A percentile compares a stretch with the other conserved stretches of the same genome.
These are phyloP conservation scores for Chamaetylas fuelleborni DNA, from an alignment of 2,113 vertebrate species.

Conservation along the genomic window DNA sequence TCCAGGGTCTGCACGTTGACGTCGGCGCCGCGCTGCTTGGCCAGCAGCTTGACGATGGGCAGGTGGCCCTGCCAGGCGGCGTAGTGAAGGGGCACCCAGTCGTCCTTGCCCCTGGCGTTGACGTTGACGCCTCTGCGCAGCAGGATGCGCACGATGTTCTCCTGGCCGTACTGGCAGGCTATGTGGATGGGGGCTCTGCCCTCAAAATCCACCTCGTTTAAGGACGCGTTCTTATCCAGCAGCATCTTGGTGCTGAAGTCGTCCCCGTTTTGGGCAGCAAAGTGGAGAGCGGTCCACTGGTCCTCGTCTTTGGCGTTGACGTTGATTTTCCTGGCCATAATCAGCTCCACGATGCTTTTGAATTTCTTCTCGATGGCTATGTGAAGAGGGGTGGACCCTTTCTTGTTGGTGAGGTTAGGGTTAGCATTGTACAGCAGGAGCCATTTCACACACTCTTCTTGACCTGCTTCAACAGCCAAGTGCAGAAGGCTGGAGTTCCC, in stretches of 20 bases:
- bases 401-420: conserved; percentile 84
- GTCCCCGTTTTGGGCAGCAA: conserved; percentile 90
- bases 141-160: conserved; percentile 87
- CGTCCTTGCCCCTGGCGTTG: conserved; percentile 82
- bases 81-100: conserved; percentile 91
- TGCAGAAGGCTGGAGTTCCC: conserved; percentile 88
- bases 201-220: conserved; percentile 86
- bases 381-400: conserved; percentile 89
- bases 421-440: conserved; percentile 91
- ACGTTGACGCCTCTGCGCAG: conserved; percentile 84
- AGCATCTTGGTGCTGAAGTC: conserved; percentile 87
- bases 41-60: conserved; percentile 89
- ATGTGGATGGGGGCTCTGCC: conserved; percentile 90
- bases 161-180: conserved; percentile 94
- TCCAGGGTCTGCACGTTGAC: conserved; percentile 85
- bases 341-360: conserved; percentile 85
- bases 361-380: conserved; percentile 85
- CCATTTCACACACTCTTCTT: conserved; percentile 95
- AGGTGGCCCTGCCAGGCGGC: conserved; percentile 95
- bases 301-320: conserved; percentile 93
- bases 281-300: conserved; percentile 94
- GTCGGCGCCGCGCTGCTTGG: conserved; percentile 83
- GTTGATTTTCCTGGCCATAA: conserved; percentile 88
- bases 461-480: conserved; percentile 83
- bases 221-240: conserved; percentile 82